phyloP scores from a whole-genome alignment of 2,888 invertebrate genomes.

The Polymixis lichenea region DNA sequence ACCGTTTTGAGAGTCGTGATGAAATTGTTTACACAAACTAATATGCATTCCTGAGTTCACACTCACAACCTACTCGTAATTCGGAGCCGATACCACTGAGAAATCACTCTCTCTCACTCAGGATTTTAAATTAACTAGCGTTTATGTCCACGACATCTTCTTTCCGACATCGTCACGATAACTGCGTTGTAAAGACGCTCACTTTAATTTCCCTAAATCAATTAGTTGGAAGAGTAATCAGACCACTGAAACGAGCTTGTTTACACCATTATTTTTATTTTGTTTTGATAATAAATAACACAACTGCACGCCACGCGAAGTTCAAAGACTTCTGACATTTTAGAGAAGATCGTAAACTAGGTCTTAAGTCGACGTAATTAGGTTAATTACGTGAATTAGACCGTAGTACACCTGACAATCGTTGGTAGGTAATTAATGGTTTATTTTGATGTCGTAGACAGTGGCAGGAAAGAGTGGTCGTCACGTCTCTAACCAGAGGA shows the following conservation, averaged over 20 bases:
- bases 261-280: neutral
- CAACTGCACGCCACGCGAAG: neutral
- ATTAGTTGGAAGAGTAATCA: neutral
- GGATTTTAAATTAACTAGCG: neutral
- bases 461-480: neutral
- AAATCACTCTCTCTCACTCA: too few species aligned
- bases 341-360: conserved; percentile 8
- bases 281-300: conserved; percentile 23
- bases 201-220: neutral
- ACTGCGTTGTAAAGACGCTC: neutral
- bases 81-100: too few species aligned
- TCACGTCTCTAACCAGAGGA: too few species aligned
- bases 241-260: neutral
- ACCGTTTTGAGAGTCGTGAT: too few species aligned
- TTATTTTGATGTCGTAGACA: neutral
- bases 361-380: neutral
- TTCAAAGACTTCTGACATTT: conserved; percentile 43
- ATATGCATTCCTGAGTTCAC: too few species aligned
- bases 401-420: neutral
- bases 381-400: neutral
- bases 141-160: too few species aligned
- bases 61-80: too few species aligned
- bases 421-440: neutral
- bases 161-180: neutral
- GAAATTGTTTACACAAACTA: too few species aligned